Base-by-base conservation (phyloP, 2,888 invertebrate genomes). In the Nyleta sp. region DNA sequence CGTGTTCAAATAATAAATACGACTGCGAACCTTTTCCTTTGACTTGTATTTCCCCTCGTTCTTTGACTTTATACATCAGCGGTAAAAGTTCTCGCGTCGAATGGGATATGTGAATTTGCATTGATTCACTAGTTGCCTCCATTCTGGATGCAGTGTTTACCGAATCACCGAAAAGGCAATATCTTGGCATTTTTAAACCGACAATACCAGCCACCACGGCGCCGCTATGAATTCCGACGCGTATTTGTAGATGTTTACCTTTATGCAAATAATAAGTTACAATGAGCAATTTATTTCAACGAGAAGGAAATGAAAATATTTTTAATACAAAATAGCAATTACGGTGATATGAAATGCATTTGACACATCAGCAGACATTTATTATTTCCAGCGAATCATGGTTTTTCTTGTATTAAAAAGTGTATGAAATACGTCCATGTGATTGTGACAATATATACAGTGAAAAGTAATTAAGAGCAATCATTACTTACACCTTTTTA, bases 81-180 rank as follows among this genome's bases (percentile, higher is more conserved):
- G 96, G 94, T 6, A 98, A 91, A 13, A 96, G 91, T 82, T 95
- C 94, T 86, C 93, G 94, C 0, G 98, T 98, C 0, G 96, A 95
- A 89, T 98, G 95, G 2, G 98, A 98, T 85, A 99, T 96, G 90
- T 99, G 98, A 77, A 99, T 96, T 91, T 96, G 96, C 96, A 98
- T 98, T 0, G 98, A 95, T 87, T 95, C 95, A 76, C 97, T 96
- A 0, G 97, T 97, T 0, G 97, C 96, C 89, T 98, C 98, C 97
- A 98, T 97, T 31, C 97, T 92, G 0, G 97, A 96, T 0, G 98
- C 98, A 0, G 96, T 97, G 87, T 97, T 97, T 0, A 98, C 98
- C 0, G 96, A 96, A 87, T 97, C 97, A 0, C 98, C 98, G 87
- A 98, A 98, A 0, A 96, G 92, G 84, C 96, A 96, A 64, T 90